Percentiles rank a stretch among this genome's conserved stretches.
phyloP scores from a whole-genome alignment of 2,888 invertebrate species.

The Lycia hirtaria region DNA sequence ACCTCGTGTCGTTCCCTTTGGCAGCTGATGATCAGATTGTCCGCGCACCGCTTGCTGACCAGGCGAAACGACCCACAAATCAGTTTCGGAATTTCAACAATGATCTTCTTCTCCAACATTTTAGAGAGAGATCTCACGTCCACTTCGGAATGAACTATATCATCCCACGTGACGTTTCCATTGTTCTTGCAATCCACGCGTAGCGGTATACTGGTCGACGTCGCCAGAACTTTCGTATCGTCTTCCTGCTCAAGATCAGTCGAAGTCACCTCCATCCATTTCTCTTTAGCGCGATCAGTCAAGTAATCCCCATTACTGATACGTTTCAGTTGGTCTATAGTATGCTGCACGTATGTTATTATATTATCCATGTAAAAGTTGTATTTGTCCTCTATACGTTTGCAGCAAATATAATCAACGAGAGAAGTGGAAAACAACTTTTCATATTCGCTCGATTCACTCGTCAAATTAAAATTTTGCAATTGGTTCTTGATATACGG shows the following conservation, averaged over 20 bases:
- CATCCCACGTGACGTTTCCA: constrained; percentile 61
- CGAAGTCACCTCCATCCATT: constrained; percentile 66
- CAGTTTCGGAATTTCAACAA: constrained; percentile 70
- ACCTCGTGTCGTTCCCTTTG: constrained; percentile 48
- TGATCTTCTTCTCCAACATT: constrained; percentile 71
- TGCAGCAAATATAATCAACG: constrained; percentile 73
- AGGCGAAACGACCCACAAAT: constrained; percentile 65
- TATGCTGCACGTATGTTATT: constrained; percentile 70
- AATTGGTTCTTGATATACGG: constrained; percentile 64
- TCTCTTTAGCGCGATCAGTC: constrained; percentile 73
- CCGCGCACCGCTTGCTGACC: constrained; percentile 59
- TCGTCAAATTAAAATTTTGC: constrained; percentile 51
- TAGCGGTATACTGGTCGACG: constrained; percentile 66
- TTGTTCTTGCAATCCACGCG: constrained; percentile 59
- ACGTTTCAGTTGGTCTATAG: constrained; percentile 77
- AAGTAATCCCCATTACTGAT: constrained; percentile 80
- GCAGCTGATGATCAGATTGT: constrained; percentile 67
- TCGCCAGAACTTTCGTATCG: constrained; percentile 59
- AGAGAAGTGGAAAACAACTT: constrained; percentile 64
- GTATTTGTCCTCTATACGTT: constrained; percentile 71
- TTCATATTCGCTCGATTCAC: constrained; percentile 49
- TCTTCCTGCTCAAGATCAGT: constrained; percentile 34
- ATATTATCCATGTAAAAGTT: constrained; percentile 78
- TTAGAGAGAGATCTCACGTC: constrained; percentile 70
- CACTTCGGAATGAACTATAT: constrained; percentile 72